Evolutionary conservation across 2,888 invertebrate species (phyloP).

Genomic region (Ariolimax columbianus): DNA sequence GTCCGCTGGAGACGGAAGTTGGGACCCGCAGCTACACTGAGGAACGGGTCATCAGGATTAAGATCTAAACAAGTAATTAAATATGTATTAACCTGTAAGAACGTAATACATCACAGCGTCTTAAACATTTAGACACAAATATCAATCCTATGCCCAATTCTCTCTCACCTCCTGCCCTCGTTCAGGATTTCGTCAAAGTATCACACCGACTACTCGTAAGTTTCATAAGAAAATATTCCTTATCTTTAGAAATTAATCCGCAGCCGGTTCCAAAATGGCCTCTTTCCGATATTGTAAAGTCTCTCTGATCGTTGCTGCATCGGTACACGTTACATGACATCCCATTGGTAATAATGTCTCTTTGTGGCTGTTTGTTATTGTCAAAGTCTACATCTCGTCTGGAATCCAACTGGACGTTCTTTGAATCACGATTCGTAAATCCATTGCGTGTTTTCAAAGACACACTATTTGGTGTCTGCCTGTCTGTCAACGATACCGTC

Average conservation of each 20-base stretch:
- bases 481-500: neutral
- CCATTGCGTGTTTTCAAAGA: neutral
- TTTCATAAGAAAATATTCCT: conserved; percentile 34
- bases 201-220: conserved; percentile 19
- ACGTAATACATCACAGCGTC: too few relatives aligned
- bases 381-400: neutral
- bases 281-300: neutral
- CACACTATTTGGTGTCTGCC: neutral
- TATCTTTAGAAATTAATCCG: neutral
- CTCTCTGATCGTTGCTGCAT: neutral
- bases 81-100: too few relatives aligned
- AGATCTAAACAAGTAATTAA: too few relatives aligned
- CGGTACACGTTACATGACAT: neutral
- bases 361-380: neutral
- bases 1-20: too few relatives aligned
- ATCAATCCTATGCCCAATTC: too few relatives aligned
- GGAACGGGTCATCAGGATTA: too few relatives aligned
- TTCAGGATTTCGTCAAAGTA: neutral
- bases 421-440: neutral
- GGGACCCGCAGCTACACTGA: too few relatives aligned
- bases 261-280: neutral
- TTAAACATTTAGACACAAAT: too few relatives aligned
- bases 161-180: too few relatives aligned
- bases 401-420: neutral
- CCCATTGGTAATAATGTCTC: neutral